These are phyloP conservation scores for Bradynema listronoti DNA, from an alignment of 1,140 invertebrate genomes.

Conservation along the genomic window DNA sequence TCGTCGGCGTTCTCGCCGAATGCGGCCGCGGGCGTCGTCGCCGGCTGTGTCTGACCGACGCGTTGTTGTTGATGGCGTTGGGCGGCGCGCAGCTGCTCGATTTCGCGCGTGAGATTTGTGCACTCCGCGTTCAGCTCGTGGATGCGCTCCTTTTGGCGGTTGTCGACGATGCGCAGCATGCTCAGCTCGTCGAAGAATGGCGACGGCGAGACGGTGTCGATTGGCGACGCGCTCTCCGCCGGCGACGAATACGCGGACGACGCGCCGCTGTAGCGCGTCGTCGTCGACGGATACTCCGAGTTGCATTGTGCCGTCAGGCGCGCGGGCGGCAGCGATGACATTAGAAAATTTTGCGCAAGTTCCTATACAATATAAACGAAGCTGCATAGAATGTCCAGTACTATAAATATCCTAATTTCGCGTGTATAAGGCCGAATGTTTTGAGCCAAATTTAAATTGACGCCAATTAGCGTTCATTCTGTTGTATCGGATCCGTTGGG, in stretches of 20 bases:
- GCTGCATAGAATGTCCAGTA: too few relatives aligned
- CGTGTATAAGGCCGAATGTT: too few relatives aligned
- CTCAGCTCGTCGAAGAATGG: slow-evolving; percentile 22
- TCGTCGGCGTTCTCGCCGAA: not conserved
- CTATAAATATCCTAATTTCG: too few relatives aligned
- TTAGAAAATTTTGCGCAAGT: too few relatives aligned
- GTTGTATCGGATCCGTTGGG: too few relatives aligned
- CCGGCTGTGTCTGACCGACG: slow-evolving; percentile 5
- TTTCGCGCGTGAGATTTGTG: slow-evolving; percentile 6
- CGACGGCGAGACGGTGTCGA: slow-evolving; percentile 7
- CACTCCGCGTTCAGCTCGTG: slow-evolving; percentile 11
- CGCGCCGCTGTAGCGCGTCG: not conserved
- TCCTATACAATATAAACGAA: too few relatives aligned
- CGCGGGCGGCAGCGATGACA: too few relatives aligned
- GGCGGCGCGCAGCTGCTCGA: slow-evolving; percentile 4
- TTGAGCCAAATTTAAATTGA: too few relatives aligned
- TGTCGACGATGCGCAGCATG: slow-evolving; percentile 30
- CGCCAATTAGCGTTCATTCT: too few relatives aligned
- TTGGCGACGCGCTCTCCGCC: slow-evolving; percentile 12
- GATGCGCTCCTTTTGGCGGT: slow-evolving; percentile 38
- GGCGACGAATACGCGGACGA: not conserved
- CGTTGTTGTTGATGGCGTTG: not conserved
- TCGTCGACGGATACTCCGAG: too few relatives aligned
- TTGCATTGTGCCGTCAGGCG: too few relatives aligned
- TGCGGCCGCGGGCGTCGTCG: not conserved